Base-by-base conservation (phyloP, 1,140 invertebrate genomes). In the Bombus waltoni region DNA sequence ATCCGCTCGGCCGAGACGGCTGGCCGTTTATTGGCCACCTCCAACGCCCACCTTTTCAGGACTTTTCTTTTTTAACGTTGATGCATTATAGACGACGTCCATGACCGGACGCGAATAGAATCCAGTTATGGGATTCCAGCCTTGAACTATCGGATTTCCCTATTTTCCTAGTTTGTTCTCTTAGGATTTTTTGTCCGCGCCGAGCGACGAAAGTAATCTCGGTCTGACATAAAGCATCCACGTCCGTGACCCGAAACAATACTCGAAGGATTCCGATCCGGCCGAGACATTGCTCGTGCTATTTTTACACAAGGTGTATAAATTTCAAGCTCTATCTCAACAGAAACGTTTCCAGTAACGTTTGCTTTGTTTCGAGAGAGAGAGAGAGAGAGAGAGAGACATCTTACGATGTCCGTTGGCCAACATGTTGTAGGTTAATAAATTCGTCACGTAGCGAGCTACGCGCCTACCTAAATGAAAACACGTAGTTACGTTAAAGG, bases 61-160 rank as follows among this genome's bases (percentile, higher is more conserved):
- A 38, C 32, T 47, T 85, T 85, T 72, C 57, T 83, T 68, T 73
- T 38, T 28, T 3, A 35, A 18, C 42, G n/a, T 42, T 2, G 68
- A 80, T 80, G 28, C 68, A 80, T 85, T 65, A 65, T 73, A 35
- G 59, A 72, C 35, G n/a, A 44, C 47, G 74, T 83, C 74, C 82
- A 38, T 78, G 82, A 83, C 65, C 82, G 47, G 59, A 57, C 74
- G 47, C 74, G 74, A 70, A 78, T 78, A 78, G 62, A 78, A 70
- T 68, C 65, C 35, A 42, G n/a, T 35, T 42, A 42, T 11, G 72
- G 44, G 32, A 75, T 25, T 40, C 66, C 38, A 85, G 77, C 83
- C 83, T 85, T 85, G 76, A 80, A 85, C 83, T 85, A 85, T 85
- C 83, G 83, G 68, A 72, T 73, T 72, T 42, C 70, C 42, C 83